These are phyloP conservation scores for Aporrectodea caliginosa DNA, from an alignment of 1,140 invertebrate genomes.

Conservation along the genomic window DNA sequence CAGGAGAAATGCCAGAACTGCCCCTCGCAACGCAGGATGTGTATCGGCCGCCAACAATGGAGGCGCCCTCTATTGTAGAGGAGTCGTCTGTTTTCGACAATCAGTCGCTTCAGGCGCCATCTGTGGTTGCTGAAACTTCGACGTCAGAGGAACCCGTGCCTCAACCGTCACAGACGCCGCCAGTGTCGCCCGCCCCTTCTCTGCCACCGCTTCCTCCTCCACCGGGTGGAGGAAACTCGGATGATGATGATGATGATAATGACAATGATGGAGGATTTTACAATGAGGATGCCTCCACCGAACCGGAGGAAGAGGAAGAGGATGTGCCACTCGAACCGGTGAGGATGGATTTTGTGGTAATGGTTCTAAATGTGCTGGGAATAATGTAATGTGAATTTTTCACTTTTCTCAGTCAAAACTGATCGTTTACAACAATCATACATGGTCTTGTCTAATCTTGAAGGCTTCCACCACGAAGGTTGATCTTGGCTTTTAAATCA, in stretches of 20 bases:
- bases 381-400: constrained; percentile 3
- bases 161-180: neutral
- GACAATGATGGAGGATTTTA: neutral
- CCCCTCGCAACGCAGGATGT: neutral
- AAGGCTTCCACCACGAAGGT: too few relatives aligned
- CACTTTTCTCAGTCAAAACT: too few relatives aligned
- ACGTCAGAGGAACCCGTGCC: neutral
- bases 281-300: neutral
- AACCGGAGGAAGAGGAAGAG: neutral
- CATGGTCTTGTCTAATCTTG: too few relatives aligned
- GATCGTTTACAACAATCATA: too few relatives aligned
- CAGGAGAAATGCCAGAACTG: constrained; percentile 4
- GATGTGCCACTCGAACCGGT: neutral
- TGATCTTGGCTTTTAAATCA: too few relatives aligned
- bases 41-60: constrained; percentile 1
- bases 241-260: constrained; percentile 1
- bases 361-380: too few relatives aligned
- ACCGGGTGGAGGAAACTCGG: neutral
- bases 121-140: neutral
- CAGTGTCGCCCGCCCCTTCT: constrained; percentile 3
- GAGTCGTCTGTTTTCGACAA: neutral
- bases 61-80: constrained; percentile 21
- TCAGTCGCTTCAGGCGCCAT: neutral
- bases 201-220: neutral
- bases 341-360: neutral